These are phyloP conservation scores for Sorex fumeus DNA, from an alignment of 2,113 vertebrate species.

Conservation along the genomic window DNA sequence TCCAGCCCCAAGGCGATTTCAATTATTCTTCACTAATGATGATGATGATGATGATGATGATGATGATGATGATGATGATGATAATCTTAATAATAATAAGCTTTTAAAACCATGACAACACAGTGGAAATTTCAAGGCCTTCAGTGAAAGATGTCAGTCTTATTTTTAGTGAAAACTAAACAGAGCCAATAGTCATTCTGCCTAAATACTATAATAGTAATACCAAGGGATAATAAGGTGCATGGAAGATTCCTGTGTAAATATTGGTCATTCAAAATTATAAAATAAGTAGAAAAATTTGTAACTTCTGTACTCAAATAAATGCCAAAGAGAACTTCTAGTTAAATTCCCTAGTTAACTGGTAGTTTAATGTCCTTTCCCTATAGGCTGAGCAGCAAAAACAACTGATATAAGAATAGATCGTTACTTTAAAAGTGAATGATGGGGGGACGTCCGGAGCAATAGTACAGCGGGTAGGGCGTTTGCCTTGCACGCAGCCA, in stretches of 20 bases:
- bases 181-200: neutral
- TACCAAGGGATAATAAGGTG: neutral
- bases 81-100: too few relatives aligned
- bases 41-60: too few relatives aligned
- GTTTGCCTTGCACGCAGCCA: neutral
- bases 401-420: too few relatives aligned
- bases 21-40: conserved; percentile 55
- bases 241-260: conserved; percentile 12
- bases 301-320: conserved; percentile 40
- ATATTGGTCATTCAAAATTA: conserved; percentile 29
- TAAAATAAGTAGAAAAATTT: conserved; percentile 37
- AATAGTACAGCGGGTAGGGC: too few relatives aligned
- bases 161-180: conserved; percentile 46
- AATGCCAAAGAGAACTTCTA: conserved; percentile 1
- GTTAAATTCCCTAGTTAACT: neutral
- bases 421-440: too few relatives aligned
- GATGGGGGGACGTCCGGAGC: too few relatives aligned
- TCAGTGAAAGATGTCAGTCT: neutral
- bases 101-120: conserved; percentile 48
- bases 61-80: too few relatives aligned
- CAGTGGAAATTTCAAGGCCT: conserved; percentile 21
- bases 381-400: neutral
- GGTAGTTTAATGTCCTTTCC: neutral
- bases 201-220: neutral
- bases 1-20: neutral